Base-by-base conservation (phyloP, 1,140 invertebrate species). In the Agrilus planipennis region DNA sequence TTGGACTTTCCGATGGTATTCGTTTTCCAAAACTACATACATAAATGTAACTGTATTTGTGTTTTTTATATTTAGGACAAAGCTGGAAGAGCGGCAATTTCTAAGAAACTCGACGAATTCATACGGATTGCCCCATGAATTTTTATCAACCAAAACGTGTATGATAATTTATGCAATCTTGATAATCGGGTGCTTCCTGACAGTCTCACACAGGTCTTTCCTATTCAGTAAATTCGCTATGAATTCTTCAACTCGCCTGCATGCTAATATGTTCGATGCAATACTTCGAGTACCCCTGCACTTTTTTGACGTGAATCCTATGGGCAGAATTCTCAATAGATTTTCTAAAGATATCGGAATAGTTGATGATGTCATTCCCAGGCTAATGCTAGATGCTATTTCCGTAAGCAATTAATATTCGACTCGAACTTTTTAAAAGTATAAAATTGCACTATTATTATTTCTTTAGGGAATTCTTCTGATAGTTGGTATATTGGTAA, bases 311-410 rank as follows among this genome's bases (percentile, higher is more conserved):
- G 31, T 28, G 23, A 39, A 39, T 19, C 16, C 16, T 18, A 39
- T 25, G 11, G 38, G 38, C 16, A 29, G 38, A 18, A 16, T 39
- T 27, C 59, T 86, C 11, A 87, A 88, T 60, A 61, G 83, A 47
- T 86, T 85, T 63, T 81, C 81, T 0, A 83, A 82, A 58, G 85
- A 89, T 55, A 70, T 84, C 51, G 85, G 87, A 47, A 76, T 82
- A 15, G 72, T 86, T 47, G 87, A 89, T 62, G 86, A 90, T 56
- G 38, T 72, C 7, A 56, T 93, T 4, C 89, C 89, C 27, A 67
- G 62, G 50, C 60, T 39, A 18, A 30, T 39, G 12, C 29, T 11
- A 87, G 2, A 79, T 87, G 54, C 78, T 76, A 4, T 88, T 84
- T 57, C 55, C 73, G 29, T 58, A 76, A 16, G 73, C 35, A 38